Base-by-base conservation (phyloP, 2,888 invertebrate genomes). In the Strigamia transsilvanica region DNA sequence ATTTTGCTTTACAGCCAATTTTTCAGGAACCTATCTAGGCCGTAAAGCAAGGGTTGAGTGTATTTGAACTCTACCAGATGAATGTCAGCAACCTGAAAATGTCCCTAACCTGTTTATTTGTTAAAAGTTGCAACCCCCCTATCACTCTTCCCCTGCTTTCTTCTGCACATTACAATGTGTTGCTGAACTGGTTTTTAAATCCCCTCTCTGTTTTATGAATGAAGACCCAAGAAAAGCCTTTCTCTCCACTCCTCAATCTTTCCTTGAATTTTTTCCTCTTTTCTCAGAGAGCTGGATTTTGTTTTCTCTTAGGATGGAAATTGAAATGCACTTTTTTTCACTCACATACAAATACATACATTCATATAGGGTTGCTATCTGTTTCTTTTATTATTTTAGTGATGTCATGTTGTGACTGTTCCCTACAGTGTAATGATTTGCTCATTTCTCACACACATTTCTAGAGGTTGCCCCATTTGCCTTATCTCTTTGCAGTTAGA, bases 351-450 rank as follows among this genome's bases (percentile, higher is more conserved):
- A 5, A 34, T 34, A 34, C 34, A 34, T 34, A 34, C 7, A 34
- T 34, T 5, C 34, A 34, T 34, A 7, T 7, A 34, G 3, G 7
- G 34, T 34, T 51, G 10, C 51, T 51, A 51, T 9, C 51, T 51
- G 3, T 51, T 51, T 51, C 51, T 51, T 51, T 51, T 51, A n/a
- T 51, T 6, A 2, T 51, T 51, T 51, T 51, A n/a, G 51, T 13
- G 51, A 51, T 51, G 51, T 51, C 51, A 51, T 51, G 51, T 51
- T 51, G 51, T 51, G 51, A 51, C 51, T 51, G 51, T 51, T 51
- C 51, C 51, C 51, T 12, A 13, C n/a, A 51, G 51, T 51, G 51
- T 51, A 51, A 51, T 51, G 51, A 51, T 51, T 51, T 51, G 13
- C 51, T 51, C 51, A 51, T 51, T 51, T 51, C 51, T 51, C 2